Evolutionary conservation across 2,113 vertebrate species (phyloP), one percentile per base, ranked within the genome.

Genomic region (Notothenia coriiceps): DNA sequence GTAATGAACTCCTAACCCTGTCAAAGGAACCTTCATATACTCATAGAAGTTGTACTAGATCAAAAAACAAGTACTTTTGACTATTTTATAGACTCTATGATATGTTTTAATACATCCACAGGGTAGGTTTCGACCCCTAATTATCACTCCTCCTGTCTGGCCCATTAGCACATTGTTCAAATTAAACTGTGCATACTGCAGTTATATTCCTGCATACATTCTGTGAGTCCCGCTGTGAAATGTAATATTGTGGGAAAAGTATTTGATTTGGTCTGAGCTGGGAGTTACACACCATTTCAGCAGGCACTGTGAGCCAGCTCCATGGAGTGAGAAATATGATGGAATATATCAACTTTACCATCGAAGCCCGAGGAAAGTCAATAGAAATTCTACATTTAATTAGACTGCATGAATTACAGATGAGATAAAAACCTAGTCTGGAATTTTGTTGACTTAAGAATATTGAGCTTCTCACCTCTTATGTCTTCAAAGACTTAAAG

Each of bases 351-450:
- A 79, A 83, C 63, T 87, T 85, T 82, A 86, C 79, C 82, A 83
- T 89, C 82, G 77, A 74, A 87, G 88, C 88, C 90, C 15, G 83
- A 75, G 88, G 92, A 88, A 88, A 84, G 78, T 91, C 82, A 83
- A 79, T 75, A 88, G 87, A 89, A 92, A 88, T 89, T 77, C 81
- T 59, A 91, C 84, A 93, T 92, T 86, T 93, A 92, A 92, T 93
- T 89, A 87, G 79, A 89, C 70, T 20, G 79, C 69, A 86, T 87
- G 84, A 91, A 90, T 91, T 88, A 85, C 91, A 89, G 81, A 91
- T 90, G 89, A 91, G 85, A 85, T 87, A 85, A 92, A 88, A 82
- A 79, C 20, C 69, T 73, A 40, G 71, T 22, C 75, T 83, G 69
- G 73, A 86, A 68, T 83, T 74, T 44, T 78, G 81, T 73, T 76